A percentile compares a stretch with the other conserved stretches of the same genome.
Evolutionary conservation across 2,113 vertebrate species (phyloP).

Genomic region (Gadus macrocephalus): DNA sequence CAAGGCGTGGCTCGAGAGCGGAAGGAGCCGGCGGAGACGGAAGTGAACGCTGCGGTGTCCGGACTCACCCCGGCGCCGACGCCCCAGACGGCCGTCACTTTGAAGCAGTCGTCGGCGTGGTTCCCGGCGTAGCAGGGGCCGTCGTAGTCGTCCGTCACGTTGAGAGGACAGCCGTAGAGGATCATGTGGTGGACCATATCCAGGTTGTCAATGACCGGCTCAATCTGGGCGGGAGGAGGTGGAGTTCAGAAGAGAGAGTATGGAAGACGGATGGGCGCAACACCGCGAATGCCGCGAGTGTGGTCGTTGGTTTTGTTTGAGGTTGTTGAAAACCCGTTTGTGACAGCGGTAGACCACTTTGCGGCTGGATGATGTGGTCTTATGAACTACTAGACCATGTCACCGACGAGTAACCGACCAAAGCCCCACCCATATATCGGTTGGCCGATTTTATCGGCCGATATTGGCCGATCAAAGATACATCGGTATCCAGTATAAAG

Average conservation of each 20-base stretch:
- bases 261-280: not conserved
- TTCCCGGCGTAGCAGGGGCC: conserved; percentile 57
- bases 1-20: too few species aligned
- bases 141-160: conserved; percentile 48
- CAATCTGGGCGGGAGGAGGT: conserved; percentile 49
- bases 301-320: not conserved
- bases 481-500: too few species aligned
- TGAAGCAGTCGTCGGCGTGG: conserved; percentile 57
- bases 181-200: conserved; percentile 78
- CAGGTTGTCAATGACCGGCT: conserved; percentile 60
- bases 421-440: too few species aligned
- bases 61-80: conserved; percentile 76
- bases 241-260: not conserved
- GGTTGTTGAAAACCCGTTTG: too few species aligned
- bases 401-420: too few species aligned
- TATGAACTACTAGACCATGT: too few species aligned
- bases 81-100: conserved; percentile 74
- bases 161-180: conserved; percentile 70
- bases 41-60: too few species aligned
- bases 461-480: too few species aligned
- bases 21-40: too few species aligned
- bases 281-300: not conserved
- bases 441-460: too few species aligned
- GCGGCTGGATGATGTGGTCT: too few species aligned
- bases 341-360: too few species aligned